A percentile compares a stretch with the other conserved stretches of the same genome.
Evolutionary conservation across 1,140 invertebrate genomes (phyloP).

Genomic region (Drosophila chauvacae): DNA sequence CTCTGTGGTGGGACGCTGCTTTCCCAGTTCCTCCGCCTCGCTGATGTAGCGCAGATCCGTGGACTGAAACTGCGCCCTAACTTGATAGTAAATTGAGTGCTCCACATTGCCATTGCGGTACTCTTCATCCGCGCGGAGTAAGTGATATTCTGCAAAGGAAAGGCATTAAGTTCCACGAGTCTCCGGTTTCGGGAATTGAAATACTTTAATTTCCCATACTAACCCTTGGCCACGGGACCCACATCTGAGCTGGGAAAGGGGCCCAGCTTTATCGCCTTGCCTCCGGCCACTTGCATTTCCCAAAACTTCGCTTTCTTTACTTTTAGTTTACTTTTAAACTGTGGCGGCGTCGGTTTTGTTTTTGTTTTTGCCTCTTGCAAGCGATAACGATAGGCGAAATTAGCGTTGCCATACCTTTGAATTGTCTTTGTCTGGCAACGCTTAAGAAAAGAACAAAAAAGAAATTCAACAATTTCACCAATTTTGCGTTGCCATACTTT

Average conservation of each 20-base stretch:
- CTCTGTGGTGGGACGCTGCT: slow-evolving; percentile 10
- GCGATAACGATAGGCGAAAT: not conserved
- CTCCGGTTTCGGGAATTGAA: too few relatives aligned
- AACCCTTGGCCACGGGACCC: slow-evolving; percentile 69
- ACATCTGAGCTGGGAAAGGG: slow-evolving; percentile 26
- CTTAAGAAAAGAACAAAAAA: too few relatives aligned
- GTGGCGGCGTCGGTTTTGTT: slow-evolving; percentile 22
- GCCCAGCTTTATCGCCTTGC: slow-evolving; percentile 16
- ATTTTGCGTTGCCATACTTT: not conserved
- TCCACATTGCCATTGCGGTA: slow-evolving; percentile 60
- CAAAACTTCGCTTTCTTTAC: not conserved
- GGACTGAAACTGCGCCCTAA: slow-evolving; percentile 62
- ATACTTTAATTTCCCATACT: not conserved
- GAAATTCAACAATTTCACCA: too few relatives aligned
- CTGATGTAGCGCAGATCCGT: slow-evolving; percentile 60
- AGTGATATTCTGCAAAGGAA: slow-evolving; percentile 54
- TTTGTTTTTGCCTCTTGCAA: not conserved
- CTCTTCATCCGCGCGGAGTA: slow-evolving; percentile 67
- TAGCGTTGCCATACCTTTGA: not conserved
- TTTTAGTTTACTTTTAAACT: slow-evolving; percentile 28
- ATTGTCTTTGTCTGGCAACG: too few relatives aligned
- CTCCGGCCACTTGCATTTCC: slow-evolving; percentile 26
- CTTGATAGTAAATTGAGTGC: slow-evolving; percentile 75
- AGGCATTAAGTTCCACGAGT: too few relatives aligned
- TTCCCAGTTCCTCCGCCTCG: slow-evolving; percentile 53